Base-by-base conservation (phyloP, 2,888 invertebrate genomes). In the Pterobdella sp. region DNA sequence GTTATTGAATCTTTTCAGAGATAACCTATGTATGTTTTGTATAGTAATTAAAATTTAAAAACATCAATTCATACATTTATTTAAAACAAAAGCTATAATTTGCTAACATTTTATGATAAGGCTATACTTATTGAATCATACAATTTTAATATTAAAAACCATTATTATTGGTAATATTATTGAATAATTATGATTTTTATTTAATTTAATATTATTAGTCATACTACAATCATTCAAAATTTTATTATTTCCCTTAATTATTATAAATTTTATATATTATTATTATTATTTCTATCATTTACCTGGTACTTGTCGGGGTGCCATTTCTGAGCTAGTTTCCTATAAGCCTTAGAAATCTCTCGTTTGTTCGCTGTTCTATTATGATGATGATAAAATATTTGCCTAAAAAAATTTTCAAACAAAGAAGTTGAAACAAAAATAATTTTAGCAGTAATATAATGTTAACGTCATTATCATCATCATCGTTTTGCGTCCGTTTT, bases 291-390 rank as follows among this genome's bases (percentile, higher is more conserved):
- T 26, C 26, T 26, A 56, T 56, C 60, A 56, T 56, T 92, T 1
- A 80, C 83, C 69, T 32, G n/a, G 84, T 90, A 96, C 85, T 91
- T 94, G 85, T 98, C 98, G 0, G 98, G 98, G 86, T 98, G 98
- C 96, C 97, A 99, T 84, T 95, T 91, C 85, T 94, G 93, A 22
- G 98, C 98, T 71, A 93, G 89, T 86, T 93, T 94, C 77, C 97
- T 88, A 85, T 98, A 98, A 22, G 84, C 97, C 86, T 96, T 97
- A 22, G 89, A 87, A 64, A 99, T 93, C 83, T 97, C 94, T 81
- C 90, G 90, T 85, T 98, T 98, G 68, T 87, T 89, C 1, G 98
- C 97, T 71, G 89, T 89, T 81, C 86, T 85, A 26, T 22, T 1
- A 42, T 14, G 42, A 42, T 42, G 42, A 42, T 42, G 42, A 42